Base-by-base conservation (phyloP, 2,797 vertebrate species). In the Protonibea diacanthus region DNA sequence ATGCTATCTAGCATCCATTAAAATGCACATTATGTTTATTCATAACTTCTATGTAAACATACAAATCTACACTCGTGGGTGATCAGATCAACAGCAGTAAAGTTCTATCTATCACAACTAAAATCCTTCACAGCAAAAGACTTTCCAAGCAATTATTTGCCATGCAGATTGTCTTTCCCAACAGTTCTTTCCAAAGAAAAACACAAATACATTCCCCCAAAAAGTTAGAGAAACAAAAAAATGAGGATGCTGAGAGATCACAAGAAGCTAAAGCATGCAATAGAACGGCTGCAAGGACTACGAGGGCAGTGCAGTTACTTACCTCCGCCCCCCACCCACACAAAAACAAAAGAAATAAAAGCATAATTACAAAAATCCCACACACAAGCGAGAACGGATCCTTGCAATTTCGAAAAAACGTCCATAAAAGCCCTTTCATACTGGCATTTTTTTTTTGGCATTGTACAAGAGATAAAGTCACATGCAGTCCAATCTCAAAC, bases 291-390 rank as follows among this genome's bases (percentile, higher is more conserved):
- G 18, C 9, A 27, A n/a, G 25, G 42, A 76, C 27, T 70, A 23
- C 10, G 53, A 86, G 74, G 71, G 71, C 61, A 78, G 80, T 67
- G 48, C 71, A 74, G 70, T 65, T 33, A 80, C 72, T 71, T 70
- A 88, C 82, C 80, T 85, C 86, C 21, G 23, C 69, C 72, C 63
- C 72, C 68, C 82, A 87, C 77, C 71, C 85, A 88, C 72, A 47
- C 67, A 85, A 86, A 86, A 66, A 69, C 58, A 57, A 75, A 71
- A 77, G 7, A 42, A 62, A 79, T 74, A 63, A 72, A 73, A 74
- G 52, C 1, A 63, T 15, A 51, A 52, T 76, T 67, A 27, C 64
- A 42, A 44, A 38, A 51, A 61, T 76, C 72, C 44, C 29, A 60
- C 18, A 62, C 33, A 27, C 60, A 58, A 33, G 8, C 14, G 14